Evolutionary conservation across 2,797 vertebrate genomes (phyloP).

Genomic region (Acomys russatus): DNA sequence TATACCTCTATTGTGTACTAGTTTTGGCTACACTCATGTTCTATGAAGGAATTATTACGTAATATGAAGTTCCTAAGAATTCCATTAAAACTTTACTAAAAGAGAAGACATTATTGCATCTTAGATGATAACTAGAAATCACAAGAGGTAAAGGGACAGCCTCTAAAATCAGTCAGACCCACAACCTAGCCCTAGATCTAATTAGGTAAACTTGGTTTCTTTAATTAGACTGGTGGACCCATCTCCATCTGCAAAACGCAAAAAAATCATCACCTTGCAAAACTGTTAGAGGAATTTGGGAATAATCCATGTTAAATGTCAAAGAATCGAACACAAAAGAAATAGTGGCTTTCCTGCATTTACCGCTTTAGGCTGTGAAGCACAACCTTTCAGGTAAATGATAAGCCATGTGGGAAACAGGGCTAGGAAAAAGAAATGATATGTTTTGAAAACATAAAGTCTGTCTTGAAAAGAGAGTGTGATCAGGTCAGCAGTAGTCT

Average conservation of each 20-base stretch:
- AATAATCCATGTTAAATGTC: neutral
- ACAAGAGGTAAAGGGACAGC: neutral
- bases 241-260: constrained; percentile 11
- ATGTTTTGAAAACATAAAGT: neutral
- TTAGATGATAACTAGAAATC: neutral
- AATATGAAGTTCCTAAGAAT: constrained; percentile 8
- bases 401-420: neutral
- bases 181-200: neutral
- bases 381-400: neutral
- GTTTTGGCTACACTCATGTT: neutral
- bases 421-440: neutral
- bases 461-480: neutral
- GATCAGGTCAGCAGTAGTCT: neutral
- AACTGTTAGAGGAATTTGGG: neutral
- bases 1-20: neutral
- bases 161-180: constrained; percentile 17
- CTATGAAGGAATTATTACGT: neutral
- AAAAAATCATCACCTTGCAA: neutral
- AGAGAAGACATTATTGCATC: neutral
- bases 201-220: neutral
- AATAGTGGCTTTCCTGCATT: neutral
- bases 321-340: neutral
- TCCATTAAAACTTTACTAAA: neutral
- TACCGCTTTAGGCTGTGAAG: neutral
- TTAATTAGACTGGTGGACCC: neutral